Evolutionary conservation across 2,113 vertebrate species (phyloP).

Genomic region (Pelecanoides urinatrix): DNA sequence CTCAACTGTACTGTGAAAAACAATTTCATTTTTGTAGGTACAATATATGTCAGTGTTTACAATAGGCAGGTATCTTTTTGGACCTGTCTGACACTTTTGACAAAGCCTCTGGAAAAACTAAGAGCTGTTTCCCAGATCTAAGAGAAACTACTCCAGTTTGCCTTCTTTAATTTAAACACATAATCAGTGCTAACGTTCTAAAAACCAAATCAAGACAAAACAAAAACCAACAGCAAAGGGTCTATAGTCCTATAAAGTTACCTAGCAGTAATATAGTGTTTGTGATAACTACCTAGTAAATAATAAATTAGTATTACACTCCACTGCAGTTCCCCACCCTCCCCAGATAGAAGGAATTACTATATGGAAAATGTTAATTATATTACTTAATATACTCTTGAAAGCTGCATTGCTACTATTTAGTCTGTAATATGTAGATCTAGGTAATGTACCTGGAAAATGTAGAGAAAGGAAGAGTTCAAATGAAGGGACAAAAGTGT

Average conservation of each 20-base stretch:
- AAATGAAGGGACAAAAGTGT: background rate
- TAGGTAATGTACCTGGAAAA: background rate
- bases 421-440: background rate
- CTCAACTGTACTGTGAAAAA: background rate
- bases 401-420: background rate
- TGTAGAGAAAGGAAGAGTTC: background rate
- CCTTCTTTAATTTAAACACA: background rate
- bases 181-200: background rate
- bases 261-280: background rate
- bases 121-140: background rate
- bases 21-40: background rate
- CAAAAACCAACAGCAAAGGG: background rate
- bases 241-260: background rate
- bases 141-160: background rate
- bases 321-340: too few relatives aligned
- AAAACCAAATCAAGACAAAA: background rate
- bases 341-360: background rate
- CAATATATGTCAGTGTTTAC: background rate
- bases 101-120: background rate
- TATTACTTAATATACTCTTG: background rate
- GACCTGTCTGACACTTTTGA: background rate
- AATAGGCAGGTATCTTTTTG: background rate
- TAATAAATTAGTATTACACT: background rate
- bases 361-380: background rate
- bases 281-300: background rate